Evolutionary conservation across 2,113 vertebrate genomes (phyloP).

Genomic region (Rhinogobius similis): DNA sequence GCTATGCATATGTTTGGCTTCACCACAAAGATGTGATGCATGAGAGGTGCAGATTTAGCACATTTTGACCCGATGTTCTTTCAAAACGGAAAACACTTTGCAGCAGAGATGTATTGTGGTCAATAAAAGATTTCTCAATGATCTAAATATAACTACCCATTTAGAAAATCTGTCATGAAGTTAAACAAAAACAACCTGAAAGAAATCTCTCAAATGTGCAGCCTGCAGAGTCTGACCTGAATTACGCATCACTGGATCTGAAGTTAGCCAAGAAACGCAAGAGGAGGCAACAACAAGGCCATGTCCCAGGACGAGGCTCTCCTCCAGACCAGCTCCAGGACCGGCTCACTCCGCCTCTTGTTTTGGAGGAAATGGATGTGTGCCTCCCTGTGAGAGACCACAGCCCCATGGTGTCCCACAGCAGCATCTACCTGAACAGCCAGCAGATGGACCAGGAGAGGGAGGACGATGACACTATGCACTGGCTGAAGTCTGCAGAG

Average conservation of each 20-base stretch:
- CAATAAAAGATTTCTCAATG: slow-evolving; percentile 1
- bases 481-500: slow-evolving; percentile 5
- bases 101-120: slow-evolving; percentile 40
- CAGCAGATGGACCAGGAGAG: slow-evolving; percentile 72
- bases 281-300: slow-evolving; percentile 61
- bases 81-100: slow-evolving; percentile 49
- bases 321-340: slow-evolving; percentile 25
- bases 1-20: background rate
- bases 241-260: slow-evolving; percentile 78
- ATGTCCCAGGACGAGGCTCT: slow-evolving; percentile 36
- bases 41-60: background rate
- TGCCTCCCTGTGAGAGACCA: slow-evolving; percentile 61
- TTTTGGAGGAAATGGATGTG: slow-evolving; percentile 53
- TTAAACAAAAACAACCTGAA: background rate
- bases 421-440: slow-evolving; percentile 80
- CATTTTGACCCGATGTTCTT: slow-evolving; percentile 17
- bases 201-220: slow-evolving; percentile 17
- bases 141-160: slow-evolving; percentile 56
- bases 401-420: slow-evolving; percentile 69
- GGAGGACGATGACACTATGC: slow-evolving; percentile 29
- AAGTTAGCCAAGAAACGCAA: slow-evolving; percentile 58
- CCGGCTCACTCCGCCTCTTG: slow-evolving; percentile 17
- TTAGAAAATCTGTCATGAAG: background rate
- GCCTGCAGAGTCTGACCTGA: slow-evolving; percentile 58
- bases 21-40: background rate